Percentiles rank a stretch among this genome's conserved stretches.
phyloP scores from a whole-genome alignment of 2,113 vertebrate genomes.

The Oceanodroma tethys region DNA sequence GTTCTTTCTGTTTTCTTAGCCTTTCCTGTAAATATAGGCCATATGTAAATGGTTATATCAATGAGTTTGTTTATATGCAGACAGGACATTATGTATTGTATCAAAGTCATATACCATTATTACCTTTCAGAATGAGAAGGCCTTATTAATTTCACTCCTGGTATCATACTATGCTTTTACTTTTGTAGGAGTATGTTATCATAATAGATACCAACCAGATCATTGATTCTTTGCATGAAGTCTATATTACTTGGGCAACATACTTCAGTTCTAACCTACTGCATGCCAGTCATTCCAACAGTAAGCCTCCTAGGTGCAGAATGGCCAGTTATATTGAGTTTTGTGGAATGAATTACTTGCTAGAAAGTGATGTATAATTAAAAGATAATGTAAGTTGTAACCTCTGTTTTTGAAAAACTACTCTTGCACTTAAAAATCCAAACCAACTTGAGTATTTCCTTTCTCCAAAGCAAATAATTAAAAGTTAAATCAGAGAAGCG shows the following conservation, averaged over 20 bases:
- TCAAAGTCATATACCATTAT: not conserved
- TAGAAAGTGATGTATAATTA: not conserved
- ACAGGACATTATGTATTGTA: not conserved
- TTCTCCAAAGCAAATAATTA: constrained; percentile 35
- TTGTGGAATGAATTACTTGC: not conserved
- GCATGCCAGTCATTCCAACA: not conserved
- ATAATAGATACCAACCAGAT: not conserved
- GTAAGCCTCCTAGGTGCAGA: not conserved
- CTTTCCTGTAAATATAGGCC: not conserved
- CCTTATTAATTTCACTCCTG: not conserved
- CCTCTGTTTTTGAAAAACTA: not conserved
- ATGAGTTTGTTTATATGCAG: not conserved
- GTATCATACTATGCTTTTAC: not conserved
- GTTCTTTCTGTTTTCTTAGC: not conserved
- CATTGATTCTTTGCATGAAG: not conserved
- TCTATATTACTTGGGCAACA: not conserved
- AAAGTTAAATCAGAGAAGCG: constrained; percentile 34
- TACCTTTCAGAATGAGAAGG: not conserved
- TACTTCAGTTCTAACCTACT: not conserved
- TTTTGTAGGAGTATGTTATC: not conserved
- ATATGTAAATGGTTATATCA: not conserved
- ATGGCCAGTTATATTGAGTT: not conserved
- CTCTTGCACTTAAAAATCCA: not conserved
- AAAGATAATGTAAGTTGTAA: not conserved
- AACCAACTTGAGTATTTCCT: not conserved